Evolutionary conservation across 2,113 vertebrate genomes (phyloP), one percentile per base, ranked within the genome.

Genomic region (Sisor rabdophorus): DNA sequence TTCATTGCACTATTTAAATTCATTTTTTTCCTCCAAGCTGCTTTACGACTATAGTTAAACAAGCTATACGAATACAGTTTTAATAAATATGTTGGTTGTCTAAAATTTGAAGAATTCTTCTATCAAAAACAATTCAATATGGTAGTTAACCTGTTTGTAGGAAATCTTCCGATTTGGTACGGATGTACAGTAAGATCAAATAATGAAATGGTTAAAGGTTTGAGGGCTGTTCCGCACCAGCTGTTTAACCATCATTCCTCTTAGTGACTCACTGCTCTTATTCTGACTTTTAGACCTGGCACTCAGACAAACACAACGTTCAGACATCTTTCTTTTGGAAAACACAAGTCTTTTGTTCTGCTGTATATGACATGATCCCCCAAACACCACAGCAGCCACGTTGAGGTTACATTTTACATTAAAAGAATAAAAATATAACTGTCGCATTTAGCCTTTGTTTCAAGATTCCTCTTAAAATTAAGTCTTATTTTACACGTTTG

Each of bases 261-360:
- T 28, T 26, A 2, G 61, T 36, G 74, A 79, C 48, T 71, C 44
- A 76, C 65, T 50, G 48, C 30, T 32, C n/a, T 32, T 26, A 15
- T 47, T 55, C 47, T 79, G 59, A 48, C 68, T 20, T 48, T 64
- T 24, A 63, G 19, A 20, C 56, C 20, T 36, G 30, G 50, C 58
- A 26, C 36, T 74, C 58, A 22, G 26, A 70, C 20, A 16, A 20
- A 32, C 24, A 70, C 32, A 12, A 56, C 54, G 19, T 22, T 19
- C 50, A 64, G n/a, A 53, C 47, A 82, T 28, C 68, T 74, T 74
- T 44, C 20, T 58, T 48, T 58, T 28, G 52, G 52, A 28, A 60
- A 50, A 64, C 54, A 55, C 30, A 22, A 78, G 13, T 47, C 50
- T 74, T 36, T 68, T 74, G 47, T 47, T 60, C 15, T 73, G 30